A percentile compares a stretch with the other conserved stretches of the same genome.
Conservation (phyloP, 2,113 vertebrate genomes). For the Silurus meridionalis region DNA sequence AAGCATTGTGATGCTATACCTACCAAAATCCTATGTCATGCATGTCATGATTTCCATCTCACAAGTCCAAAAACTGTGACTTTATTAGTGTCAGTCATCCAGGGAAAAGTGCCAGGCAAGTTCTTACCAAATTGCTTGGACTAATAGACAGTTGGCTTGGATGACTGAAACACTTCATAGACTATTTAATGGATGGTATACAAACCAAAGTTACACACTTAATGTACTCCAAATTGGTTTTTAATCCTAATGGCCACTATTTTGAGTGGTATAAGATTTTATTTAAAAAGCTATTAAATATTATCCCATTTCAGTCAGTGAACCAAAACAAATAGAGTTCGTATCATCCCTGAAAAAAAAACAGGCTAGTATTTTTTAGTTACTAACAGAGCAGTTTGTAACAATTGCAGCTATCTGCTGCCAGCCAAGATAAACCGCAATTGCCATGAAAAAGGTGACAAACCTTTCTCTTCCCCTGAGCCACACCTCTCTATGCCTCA, state of each 20-base stretch:
- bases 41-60: not conserved
- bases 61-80: not conserved
- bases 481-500: not conserved
- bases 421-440: not conserved
- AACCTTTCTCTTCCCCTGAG: not conserved
- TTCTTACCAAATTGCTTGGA: not conserved
- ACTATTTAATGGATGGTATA: constrained; percentile 6
- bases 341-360: constrained; percentile 7
- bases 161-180: not conserved
- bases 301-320: not conserved
- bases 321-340: constrained; percentile 18
- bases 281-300: constrained; percentile 10
- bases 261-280: not conserved
- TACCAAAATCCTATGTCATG: not conserved
- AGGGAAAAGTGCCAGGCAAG: not conserved
- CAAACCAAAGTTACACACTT: not conserved
- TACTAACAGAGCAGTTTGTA: not conserved
- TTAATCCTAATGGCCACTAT: not conserved
- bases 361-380: not conserved
- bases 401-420: not conserved
- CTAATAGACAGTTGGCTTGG: not conserved
- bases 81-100: not conserved
- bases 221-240: not conserved
- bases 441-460: not conserved
- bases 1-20: not conserved